Conservation (phyloP, 1,140 invertebrate species). For the Globodera rostochiensis region DNA sequence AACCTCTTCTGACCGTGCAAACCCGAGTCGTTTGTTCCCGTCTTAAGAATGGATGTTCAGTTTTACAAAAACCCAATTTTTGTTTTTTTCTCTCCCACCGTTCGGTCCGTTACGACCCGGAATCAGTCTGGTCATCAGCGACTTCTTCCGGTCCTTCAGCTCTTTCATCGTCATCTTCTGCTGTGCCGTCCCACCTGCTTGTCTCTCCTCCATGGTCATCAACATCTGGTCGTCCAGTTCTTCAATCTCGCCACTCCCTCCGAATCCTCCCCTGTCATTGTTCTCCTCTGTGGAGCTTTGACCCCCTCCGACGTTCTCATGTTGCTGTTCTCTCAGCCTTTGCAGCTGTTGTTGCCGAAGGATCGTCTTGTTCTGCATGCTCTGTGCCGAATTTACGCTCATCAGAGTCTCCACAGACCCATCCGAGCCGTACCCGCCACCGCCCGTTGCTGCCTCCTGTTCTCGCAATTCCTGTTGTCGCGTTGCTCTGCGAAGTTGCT, state of each 20-base stretch:
- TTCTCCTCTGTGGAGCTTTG: conserved; percentile 37
- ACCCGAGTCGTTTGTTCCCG: conserved; percentile 58
- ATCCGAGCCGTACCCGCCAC: conserved; percentile 61
- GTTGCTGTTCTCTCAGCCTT: conserved; percentile 22
- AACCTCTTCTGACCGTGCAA: conserved; percentile 65
- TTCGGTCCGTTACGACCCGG: conserved; percentile 56
- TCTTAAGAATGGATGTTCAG: conserved; percentile 41
- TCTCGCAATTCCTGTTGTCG: conserved; percentile 45
- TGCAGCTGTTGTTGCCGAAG: conserved; percentile 35
- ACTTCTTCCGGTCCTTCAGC: conserved; percentile 63
- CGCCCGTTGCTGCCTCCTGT: conserved; percentile 26
- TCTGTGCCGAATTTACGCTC: conserved; percentile 59
- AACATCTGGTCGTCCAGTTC: conserved; percentile 11
- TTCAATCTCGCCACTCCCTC: conserved; percentile 29
- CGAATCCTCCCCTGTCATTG: neutral
- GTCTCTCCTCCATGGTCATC: conserved; percentile 9
- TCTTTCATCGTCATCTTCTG: conserved; percentile 37
- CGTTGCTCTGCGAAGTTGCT: conserved; percentile 15
- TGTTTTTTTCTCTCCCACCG: conserved; percentile 27
- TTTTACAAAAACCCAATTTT: neutral
- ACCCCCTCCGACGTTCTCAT: neutral
- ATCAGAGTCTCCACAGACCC: conserved; percentile 56
- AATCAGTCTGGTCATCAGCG: conserved; percentile 62
- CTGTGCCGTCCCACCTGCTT: conserved; percentile 16
- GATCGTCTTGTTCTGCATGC: conserved; percentile 53